These are phyloP conservation scores for Speoplatyrhinus poulsoni DNA, from an alignment of 2,113 vertebrate species.

Conservation along the genomic window DNA sequence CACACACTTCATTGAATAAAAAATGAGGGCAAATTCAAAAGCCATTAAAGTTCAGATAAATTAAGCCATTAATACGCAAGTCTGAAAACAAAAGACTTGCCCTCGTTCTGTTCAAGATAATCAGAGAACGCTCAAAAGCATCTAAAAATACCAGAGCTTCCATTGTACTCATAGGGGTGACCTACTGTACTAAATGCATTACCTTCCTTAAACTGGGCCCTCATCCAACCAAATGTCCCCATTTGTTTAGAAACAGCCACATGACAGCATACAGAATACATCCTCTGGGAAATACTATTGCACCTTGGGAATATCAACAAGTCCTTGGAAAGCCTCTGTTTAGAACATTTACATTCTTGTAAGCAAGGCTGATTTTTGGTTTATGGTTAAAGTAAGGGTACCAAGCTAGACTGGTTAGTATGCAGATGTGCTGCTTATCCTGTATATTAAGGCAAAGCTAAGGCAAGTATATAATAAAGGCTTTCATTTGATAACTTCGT, in stretches of 20 bases:
- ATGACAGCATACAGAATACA: conserved; percentile 18
- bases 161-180: neutral
- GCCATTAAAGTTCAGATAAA: neutral
- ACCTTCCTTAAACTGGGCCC: neutral
- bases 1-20: neutral
- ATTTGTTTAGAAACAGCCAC: conserved; percentile 27
- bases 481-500: no score
- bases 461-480: no score
- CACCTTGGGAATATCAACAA: conserved; percentile 37
- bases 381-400: neutral
- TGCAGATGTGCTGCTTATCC: neutral
- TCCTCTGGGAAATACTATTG: conserved; percentile 13
- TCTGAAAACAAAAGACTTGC: neutral
- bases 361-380: neutral
- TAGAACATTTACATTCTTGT: neutral
- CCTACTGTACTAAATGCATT: conserved; percentile 15
- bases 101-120: neutral
- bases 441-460: neutral
- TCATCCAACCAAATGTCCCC: conserved; percentile 14
- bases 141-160: neutral
- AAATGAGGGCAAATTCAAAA: neutral
- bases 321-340: conserved; percentile 1
- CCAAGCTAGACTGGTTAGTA: neutral
- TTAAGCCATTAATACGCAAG: neutral
- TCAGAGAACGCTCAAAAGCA: neutral